These are phyloP conservation scores for Seriola dumerili DNA, from an alignment of 2,113 vertebrate species.

Conservation along the genomic window DNA sequence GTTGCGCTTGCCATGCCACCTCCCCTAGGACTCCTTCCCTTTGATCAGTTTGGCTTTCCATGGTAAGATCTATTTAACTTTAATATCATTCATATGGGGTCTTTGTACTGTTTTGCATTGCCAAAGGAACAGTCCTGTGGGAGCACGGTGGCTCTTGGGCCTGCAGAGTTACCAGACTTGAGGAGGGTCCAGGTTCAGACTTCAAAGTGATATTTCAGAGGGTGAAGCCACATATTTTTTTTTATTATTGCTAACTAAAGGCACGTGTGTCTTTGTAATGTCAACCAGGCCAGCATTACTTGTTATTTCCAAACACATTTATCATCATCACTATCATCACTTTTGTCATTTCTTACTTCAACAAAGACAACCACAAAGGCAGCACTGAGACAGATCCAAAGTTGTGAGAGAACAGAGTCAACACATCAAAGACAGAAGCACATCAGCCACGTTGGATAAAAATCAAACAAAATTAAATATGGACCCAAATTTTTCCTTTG, in stretches of 20 bases:
- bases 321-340: conserved; percentile 13
- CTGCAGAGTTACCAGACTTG: not conserved
- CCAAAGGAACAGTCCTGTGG: not conserved
- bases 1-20: not conserved
- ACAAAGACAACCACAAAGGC: conserved; percentile 22
- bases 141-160: not conserved
- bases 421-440: conserved; percentile 28
- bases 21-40: not conserved
- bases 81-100: not conserved
- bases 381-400: conserved; percentile 1
- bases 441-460: not conserved
- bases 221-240: not conserved
- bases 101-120: not conserved
- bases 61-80: not conserved
- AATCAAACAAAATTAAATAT: conserved; percentile 30
- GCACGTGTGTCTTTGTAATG: not conserved
- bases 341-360: conserved; percentile 15
- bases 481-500: conserved; percentile 16
- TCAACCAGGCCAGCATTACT: not conserved
- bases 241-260: conserved; percentile 5
- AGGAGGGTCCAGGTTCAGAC: conserved; percentile 2
- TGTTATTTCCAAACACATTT: conserved; percentile 14
- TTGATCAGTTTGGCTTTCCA: conserved; percentile 8
- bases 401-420: not conserved
- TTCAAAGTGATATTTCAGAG: conserved; percentile 15